Conservation (phyloP, 2,888 invertebrate genomes). For the Hermaeophaga mercurialis region DNA sequence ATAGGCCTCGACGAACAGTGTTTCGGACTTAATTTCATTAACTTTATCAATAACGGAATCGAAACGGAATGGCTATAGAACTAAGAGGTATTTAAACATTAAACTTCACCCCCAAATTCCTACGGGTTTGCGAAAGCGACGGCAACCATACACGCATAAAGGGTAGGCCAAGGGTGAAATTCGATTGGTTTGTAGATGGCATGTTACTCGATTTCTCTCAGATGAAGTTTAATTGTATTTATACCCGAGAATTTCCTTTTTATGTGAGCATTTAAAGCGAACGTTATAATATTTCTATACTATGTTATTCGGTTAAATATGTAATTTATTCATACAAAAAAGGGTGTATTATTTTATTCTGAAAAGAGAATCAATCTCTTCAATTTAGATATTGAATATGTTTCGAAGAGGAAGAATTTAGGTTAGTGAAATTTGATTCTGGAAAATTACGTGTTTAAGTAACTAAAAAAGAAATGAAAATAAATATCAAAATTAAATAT, state of each 20-base stretch:
- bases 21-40: slow-evolving; percentile 49
- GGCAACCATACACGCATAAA: slow-evolving; percentile 20
- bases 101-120: slow-evolving; percentile 37
- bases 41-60: slow-evolving; percentile 48
- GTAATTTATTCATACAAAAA: too few relatives aligned
- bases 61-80: slow-evolving; percentile 37
- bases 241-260: slow-evolving; percentile 17
- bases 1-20: slow-evolving; percentile 28
- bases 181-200: slow-evolving; percentile 21
- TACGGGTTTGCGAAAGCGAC: slow-evolving; percentile 16
- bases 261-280: not conserved
- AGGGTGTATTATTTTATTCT: too few relatives aligned
- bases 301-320: too few relatives aligned
- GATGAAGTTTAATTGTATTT: slow-evolving; percentile 22
- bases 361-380: too few relatives aligned
- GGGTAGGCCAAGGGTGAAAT: slow-evolving; percentile 23
- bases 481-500: too few relatives aligned
- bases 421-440: too few relatives aligned
- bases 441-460: too few relatives aligned
- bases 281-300: too few relatives aligned
- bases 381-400: too few relatives aligned
- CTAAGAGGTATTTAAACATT: slow-evolving; percentile 44
- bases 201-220: slow-evolving; percentile 20
- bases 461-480: too few relatives aligned
- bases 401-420: too few relatives aligned